Base-by-base conservation (phyloP, 92 coral and sea anemone genomes). In the Metridium senile region DNA sequence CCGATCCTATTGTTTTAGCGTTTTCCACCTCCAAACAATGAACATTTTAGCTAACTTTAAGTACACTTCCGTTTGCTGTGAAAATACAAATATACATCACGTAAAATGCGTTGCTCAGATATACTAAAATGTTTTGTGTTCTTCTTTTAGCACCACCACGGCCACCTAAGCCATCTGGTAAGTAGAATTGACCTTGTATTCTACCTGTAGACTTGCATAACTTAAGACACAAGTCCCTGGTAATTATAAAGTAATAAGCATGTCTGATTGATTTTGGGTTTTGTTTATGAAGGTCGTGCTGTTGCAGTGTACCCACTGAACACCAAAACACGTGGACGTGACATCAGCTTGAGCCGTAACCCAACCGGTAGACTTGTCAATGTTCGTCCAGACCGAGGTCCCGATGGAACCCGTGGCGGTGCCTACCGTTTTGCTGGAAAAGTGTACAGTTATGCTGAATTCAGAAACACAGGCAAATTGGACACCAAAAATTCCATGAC, bases 401-500 rank as follows among this genome's bases (percentile, higher is more conserved):
- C 93, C 0, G 93, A 88, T 27, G 80, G 88, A 11, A 72, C 67
- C 6, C 86, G 58, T 1, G 89, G 74, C 13, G 81, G 93, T 11
- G 65, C 93, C 0, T 56, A 78, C 28, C 66, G 73, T 65, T 92
- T 92, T 80, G 47, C 26, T 26, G 97, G 97, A 22, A 62, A 74
- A 19, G 58, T 79, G 0, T 67, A 82, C 66, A 89, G 94, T 64
- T 93, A 76, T 72, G 75, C 87, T 11, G 77, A 83, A 78, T 84
- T 93, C 45, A 91, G 91, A 1, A 84, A 89, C 53, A 81, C 82
- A 16, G 83, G 83, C n/a, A 80, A 74, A 29, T 66, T 92, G 3
- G 93, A 89, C 72, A 71, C 97, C 2, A 83, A 59, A 64, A 79
- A 83, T 9, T 93, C 97, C 17, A 81, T 89, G 65, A 89, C 97